Base-by-base conservation (phyloP, 2,113 vertebrate species). In the Leucopsar rothschildi region DNA sequence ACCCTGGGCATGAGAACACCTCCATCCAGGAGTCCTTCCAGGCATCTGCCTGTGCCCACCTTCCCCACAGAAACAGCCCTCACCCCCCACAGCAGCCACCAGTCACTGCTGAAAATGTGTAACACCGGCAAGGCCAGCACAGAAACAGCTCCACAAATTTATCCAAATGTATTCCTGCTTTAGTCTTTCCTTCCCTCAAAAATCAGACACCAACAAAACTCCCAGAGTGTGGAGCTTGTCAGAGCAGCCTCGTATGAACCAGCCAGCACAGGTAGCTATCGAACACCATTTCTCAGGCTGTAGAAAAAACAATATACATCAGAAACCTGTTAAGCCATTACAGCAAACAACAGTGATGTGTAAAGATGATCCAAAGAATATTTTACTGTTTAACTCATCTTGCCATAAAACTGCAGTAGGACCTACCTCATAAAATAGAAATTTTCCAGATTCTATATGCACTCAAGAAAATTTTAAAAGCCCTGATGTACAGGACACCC, bases 381-480 rank as follows among this genome's bases (percentile, higher is more conserved):
- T 84, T 87, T 95, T 61, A 85, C 70, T 53, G 50, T 57, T 95
- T 82, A 82, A 86, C 57, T 85, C 86, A 64, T 78, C 60, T 86
- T 81, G 53, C 50, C 61, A 72, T 93, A 89, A 93, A 92, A 75
- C 49, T 45, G 23, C 40, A 87, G 35, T 49, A 79, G n/a, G 37
- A 65, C 20, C 10, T 53, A 57, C 64, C 33, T 66, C 73, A 90
- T 79, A 82, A 93, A 93, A 81, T 5, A 68, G 20, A 76, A 57
- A 87, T 85, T 91, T 92, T 63, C 24, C 39, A 82, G 89, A 39
- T 72, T 95, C 50, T 0, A 0, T 75, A 73, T 44, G 27, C 39
- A 55, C 78, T 85, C 18, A 55, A 68, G n/a, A 65, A 73, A 90
- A 84, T 88, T 77, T 80, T 6, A 55, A 92, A 91, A 95, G 70